phyloP scores from a whole-genome alignment of 2,888 invertebrate genomes.

The Blastobasis lacticolella region DNA sequence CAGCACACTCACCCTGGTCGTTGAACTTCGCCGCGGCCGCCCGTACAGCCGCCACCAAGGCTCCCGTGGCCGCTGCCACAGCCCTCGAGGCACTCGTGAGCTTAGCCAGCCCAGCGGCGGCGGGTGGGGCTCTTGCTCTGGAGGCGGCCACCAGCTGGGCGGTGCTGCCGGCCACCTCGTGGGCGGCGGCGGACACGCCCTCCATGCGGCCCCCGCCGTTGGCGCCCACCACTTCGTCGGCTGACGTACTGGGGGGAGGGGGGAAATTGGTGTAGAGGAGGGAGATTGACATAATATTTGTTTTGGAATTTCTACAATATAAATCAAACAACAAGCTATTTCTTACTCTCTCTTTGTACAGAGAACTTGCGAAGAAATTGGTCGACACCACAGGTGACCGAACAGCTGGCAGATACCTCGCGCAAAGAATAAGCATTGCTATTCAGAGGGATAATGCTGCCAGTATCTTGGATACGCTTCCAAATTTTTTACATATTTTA shows the following conservation, averaged over 20 bases:
- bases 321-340: too few species aligned
- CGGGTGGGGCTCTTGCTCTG: conserved; percentile 93
- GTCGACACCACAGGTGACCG: too few species aligned
- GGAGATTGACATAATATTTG: too few species aligned
- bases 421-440: too few species aligned
- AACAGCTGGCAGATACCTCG: too few species aligned
- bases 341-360: too few species aligned
- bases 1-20: conserved; percentile 52
- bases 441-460: too few species aligned
- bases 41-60: conserved; percentile 95
- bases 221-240: conserved; percentile 91
- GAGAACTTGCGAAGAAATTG: too few species aligned
- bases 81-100: conserved; percentile 89
- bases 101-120: conserved; percentile 84
- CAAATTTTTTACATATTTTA: too few species aligned
- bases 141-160: conserved; percentile 98
- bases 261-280: not conserved
- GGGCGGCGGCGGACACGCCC: conserved; percentile 95
- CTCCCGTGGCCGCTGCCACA: conserved; percentile 93
- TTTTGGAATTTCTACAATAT: too few species aligned
- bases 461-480: too few species aligned
- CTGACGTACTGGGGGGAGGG: conserved; percentile 79
- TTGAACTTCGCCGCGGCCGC: conserved; percentile 89
- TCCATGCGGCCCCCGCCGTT: conserved; percentile 80
- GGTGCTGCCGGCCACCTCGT: conserved; percentile 94